Evolutionary conservation across 2,888 invertebrate species (phyloP).

Genomic region (Brachyptera putata): DNA sequence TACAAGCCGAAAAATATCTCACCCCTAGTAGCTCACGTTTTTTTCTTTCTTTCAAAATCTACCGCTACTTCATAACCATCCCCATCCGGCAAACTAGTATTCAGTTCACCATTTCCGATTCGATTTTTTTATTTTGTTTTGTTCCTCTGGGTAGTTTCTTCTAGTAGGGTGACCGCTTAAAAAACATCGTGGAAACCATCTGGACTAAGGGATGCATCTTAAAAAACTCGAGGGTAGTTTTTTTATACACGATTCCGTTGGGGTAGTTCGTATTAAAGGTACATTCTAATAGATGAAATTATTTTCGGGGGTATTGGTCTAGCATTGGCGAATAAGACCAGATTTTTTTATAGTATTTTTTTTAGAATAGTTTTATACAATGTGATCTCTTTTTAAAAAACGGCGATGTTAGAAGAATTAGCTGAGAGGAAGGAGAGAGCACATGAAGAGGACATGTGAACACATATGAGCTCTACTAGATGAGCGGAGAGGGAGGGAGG

Average conservation of each 20-base stretch:
- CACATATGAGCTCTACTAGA: too few relatives aligned
- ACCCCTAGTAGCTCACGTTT: conserved; percentile 18
- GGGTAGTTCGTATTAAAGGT: neutral
- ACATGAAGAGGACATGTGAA: conserved; percentile 6
- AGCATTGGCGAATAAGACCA: conserved; percentile 20
- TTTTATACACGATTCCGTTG: conserved; percentile 12
- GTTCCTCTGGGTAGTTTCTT: conserved; percentile 2
- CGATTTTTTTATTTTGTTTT: neutral
- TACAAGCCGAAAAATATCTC: conserved; percentile 10
- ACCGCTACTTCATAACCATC: conserved; percentile 8
- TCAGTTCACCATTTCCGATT: conserved; percentile 9
- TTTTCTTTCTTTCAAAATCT: conserved; percentile 4
- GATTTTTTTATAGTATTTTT: conserved; percentile 18
- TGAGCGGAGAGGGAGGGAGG: too few relatives aligned
- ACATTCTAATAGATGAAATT: neutral
- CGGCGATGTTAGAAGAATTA: neutral
- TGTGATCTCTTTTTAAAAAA: conserved; percentile 16
- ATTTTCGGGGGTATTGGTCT: neutral
- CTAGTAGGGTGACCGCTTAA: conserved; percentile 28
- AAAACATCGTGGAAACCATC: conserved; percentile 28
- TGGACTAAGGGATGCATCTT: conserved; percentile 22
- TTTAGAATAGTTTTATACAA: conserved; percentile 15
- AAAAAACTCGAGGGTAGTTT: conserved; percentile 17
- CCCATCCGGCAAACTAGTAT: conserved; percentile 5
- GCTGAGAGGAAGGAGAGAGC: neutral